Percentiles rank a stretch among this genome's conserved stretches.
These are phyloP conservation scores for Oxyteleia sp. DNA, from an alignment of 2,888 invertebrate species.

Conservation along the genomic window DNA sequence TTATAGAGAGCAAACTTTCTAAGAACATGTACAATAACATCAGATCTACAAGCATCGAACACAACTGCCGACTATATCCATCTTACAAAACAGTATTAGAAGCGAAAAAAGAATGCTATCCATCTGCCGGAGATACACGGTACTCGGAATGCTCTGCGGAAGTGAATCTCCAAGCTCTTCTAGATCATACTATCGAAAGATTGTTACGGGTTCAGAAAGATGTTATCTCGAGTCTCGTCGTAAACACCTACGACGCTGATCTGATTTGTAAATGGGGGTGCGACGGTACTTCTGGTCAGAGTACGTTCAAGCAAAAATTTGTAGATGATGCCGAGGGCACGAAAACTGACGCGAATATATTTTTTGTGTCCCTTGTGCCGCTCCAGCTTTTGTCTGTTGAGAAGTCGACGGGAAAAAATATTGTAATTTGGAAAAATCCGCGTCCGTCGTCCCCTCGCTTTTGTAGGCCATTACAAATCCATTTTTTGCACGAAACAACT, in stretches of 20 bases:
- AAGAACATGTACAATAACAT: constrained; percentile 34
- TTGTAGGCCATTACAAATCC: constrained; percentile 35
- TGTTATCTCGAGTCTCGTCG: constrained; percentile 26
- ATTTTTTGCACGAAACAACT: constrained; percentile 58
- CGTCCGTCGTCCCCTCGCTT: constrained; percentile 51
- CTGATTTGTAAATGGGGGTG: constrained; percentile 46
- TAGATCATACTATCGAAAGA: constrained; percentile 41
- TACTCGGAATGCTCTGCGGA: constrained; percentile 59
- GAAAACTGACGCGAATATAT: constrained; percentile 51
- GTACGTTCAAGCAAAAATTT: constrained; percentile 42
- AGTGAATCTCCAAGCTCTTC: constrained; percentile 16
- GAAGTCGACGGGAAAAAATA: constrained; percentile 3
- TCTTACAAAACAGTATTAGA: constrained; percentile 36
- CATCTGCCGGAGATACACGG: constrained; percentile 30
- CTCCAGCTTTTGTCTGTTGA: constrained; percentile 60
- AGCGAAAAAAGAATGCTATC: constrained; percentile 54
- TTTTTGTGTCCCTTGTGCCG: constrained; percentile 69
- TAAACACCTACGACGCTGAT: constrained; percentile 6
- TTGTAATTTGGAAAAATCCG: constrained; percentile 62
- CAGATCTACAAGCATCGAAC: constrained; percentile 10
- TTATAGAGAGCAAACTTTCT: constrained; percentile 15
- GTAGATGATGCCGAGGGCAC: constrained; percentile 26
- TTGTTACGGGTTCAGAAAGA: constrained; percentile 52
- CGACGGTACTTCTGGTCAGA: constrained; percentile 12
- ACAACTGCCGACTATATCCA: constrained; percentile 49